Base-by-base conservation (phyloP, 2,888 invertebrate genomes). In the Leucania comma region DNA sequence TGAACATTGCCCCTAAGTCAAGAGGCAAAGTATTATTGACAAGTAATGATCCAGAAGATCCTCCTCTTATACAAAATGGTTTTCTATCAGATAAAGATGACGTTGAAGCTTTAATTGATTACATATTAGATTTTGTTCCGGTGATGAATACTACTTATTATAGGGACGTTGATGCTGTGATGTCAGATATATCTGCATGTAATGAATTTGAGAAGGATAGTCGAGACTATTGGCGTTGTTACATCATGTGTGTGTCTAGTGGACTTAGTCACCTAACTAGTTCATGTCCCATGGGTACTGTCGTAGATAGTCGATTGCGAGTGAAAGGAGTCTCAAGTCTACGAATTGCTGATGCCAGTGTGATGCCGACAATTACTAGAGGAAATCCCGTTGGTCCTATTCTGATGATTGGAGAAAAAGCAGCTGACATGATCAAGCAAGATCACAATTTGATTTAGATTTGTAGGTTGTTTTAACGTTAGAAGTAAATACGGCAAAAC, bases 1-100 rank as follows among this genome's bases (percentile, higher is more conserved):
- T 89, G 2, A 63, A 84, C 8, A 69, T 86, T n/a, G 77, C 82
- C 51, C 89, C 87, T 0, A 91, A 93, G 78, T 97, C 97, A 73
- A 90, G 78, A 29, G 90, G 90, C 5, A 81, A 78, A 6, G 81
- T 90, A 20, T 53, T 76, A 9, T 72, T 90, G 22, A 73, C 67
- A 10, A 87, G 83, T 53, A 76, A 38, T 10, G 62, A 89, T 72
- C 87, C 90, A 0, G 64, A 51, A 4, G 87, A 87, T 46, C 62
- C 78, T 38, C 90, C 89, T 3, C 10, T 83, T 3, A 78, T 90
- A 12, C 62, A 82, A n/a, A 73, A 80, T 22, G 86, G 86, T 22
- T 85, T 85, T 5, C 84, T 87, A 38, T 71, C 77, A n/a, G 67
- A 87, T 10, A 73, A 78, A 29, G 58, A 74, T 2, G 90, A 90